phyloP scores from a whole-genome alignment of 2,797 vertebrate species.

The Merluccius polli region DNA sequence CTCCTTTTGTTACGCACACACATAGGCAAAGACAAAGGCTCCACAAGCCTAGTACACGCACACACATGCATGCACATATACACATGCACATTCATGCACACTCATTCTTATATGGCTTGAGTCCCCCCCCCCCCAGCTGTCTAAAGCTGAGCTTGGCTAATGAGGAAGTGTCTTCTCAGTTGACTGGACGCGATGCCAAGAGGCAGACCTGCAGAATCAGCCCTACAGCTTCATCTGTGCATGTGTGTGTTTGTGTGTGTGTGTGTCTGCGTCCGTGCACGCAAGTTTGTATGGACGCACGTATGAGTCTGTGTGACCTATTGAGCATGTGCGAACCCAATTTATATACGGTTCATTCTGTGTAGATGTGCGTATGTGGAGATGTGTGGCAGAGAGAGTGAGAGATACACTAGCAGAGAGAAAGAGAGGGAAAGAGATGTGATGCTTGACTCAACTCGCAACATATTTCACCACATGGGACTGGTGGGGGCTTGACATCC shows the following conservation, averaged over 20 bases:
- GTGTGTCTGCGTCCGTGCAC: slow-evolving; percentile 19
- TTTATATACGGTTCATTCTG: neutral
- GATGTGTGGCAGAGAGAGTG: slow-evolving; percentile 4
- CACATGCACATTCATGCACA: slow-evolving; percentile 1
- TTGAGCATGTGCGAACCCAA: neutral
- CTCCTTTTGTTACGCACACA: slow-evolving; percentile 32
- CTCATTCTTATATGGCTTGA: slow-evolving; percentile 38
- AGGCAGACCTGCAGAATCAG: slow-evolving; percentile 75
- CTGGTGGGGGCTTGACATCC: slow-evolving; percentile 59
- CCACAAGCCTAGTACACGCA: slow-evolving; percentile 22
- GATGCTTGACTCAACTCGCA: slow-evolving; percentile 56
- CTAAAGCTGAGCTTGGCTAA: slow-evolving; percentile 72
- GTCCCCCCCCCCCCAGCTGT: slow-evolving; percentile 68
- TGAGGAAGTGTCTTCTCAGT: slow-evolving; percentile 76
- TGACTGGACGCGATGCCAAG: slow-evolving; percentile 72
- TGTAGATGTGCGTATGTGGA: slow-evolving; percentile 22
- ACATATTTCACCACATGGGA: slow-evolving; percentile 71
- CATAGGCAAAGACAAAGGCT: slow-evolving; percentile 17
- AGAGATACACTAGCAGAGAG: slow-evolving; percentile 15
- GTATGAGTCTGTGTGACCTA: slow-evolving; percentile 16
- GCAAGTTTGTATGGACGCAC: slow-evolving; percentile 31
- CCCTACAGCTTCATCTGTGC: slow-evolving; percentile 68
- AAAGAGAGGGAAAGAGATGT: slow-evolving; percentile 9
- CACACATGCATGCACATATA: neutral
- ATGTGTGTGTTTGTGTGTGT: slow-evolving; percentile 44